Evolutionary conservation across 2,113 vertebrate species (phyloP).

Genomic region (Bubo scandiacus): DNA sequence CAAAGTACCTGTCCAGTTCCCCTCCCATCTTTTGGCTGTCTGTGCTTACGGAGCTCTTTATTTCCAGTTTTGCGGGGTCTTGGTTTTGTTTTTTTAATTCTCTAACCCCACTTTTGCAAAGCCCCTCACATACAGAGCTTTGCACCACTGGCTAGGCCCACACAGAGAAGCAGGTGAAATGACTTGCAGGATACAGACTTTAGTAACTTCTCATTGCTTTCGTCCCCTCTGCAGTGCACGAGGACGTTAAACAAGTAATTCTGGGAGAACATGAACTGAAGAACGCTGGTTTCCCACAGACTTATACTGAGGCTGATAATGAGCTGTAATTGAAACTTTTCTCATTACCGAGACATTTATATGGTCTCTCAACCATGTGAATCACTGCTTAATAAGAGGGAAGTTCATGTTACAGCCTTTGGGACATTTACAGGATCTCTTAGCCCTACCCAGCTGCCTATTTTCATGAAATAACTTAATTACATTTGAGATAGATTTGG

Average conservation of each 20-base stretch:
- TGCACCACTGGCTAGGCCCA: background rate
- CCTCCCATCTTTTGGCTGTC: background rate
- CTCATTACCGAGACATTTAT: slow-evolving; percentile 47
- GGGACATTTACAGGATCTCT: slow-evolving; percentile 43
- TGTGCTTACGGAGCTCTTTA: background rate
- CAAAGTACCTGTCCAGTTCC: background rate
- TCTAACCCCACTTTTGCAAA: background rate
- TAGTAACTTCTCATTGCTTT: background rate
- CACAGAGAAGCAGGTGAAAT: background rate
- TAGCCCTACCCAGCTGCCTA: slow-evolving; percentile 24
- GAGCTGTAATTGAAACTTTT: slow-evolving; percentile 56
- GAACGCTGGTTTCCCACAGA: slow-evolving; percentile 15
- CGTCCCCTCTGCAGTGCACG: background rate
- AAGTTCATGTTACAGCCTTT: slow-evolving; percentile 56
- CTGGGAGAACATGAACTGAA: background rate
- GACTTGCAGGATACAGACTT: background rate
- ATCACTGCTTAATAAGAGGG: slow-evolving; percentile 39
- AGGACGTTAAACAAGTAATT: background rate
- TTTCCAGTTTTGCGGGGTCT: background rate
- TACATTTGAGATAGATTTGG: slow-evolving; percentile 29
- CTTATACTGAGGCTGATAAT: slow-evolving; percentile 15
- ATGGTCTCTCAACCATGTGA: slow-evolving; percentile 40
- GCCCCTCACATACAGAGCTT: background rate
- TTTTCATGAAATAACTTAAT: slow-evolving; percentile 45
- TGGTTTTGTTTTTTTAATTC: background rate